Percentiles rank a stretch among this genome's conserved stretches.
Evolutionary conservation across 2,113 vertebrate genomes (phyloP).

Genomic region (Plestiodon gilberti): DNA sequence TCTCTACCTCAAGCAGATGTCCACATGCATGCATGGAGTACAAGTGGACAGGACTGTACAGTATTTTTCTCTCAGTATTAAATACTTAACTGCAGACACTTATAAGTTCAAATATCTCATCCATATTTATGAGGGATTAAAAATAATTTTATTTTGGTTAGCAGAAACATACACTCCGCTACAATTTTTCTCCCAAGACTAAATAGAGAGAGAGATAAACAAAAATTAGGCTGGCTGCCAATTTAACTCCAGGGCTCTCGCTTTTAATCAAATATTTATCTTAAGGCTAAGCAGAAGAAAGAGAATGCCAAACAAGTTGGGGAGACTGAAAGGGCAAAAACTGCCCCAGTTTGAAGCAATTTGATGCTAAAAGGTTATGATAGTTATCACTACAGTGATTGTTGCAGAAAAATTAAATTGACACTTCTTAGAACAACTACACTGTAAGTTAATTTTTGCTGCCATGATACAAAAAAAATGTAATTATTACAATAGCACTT

Average conservation of each 20-base stretch:
- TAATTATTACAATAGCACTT: neutral
- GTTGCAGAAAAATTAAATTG: neutral
- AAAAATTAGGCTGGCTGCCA: conserved; percentile 13
- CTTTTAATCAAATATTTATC: conserved; percentile 33
- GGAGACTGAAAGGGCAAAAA: conserved; percentile 9
- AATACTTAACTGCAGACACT: neutral
- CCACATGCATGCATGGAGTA: neutral
- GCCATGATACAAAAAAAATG: neutral
- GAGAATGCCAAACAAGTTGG: conserved; percentile 1
- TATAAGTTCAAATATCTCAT: neutral
- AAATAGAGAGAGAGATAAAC: neutral
- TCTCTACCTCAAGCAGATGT: neutral
- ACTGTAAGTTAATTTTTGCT: neutral
- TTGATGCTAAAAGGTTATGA: conserved; percentile 20
- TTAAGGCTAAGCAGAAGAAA: conserved; percentile 11
- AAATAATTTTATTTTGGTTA: neutral
- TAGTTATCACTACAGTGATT: neutral
- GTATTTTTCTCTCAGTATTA: neutral
- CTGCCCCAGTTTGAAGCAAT: neutral
- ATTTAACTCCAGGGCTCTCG: neutral
- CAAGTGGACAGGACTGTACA: neutral
- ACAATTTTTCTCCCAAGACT: neutral
- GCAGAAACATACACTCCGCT: neutral
- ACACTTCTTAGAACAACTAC: neutral
- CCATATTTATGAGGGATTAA: neutral